Evolutionary conservation across 1,140 invertebrate species (phyloP).

Genomic region (Drosophila orena): DNA sequence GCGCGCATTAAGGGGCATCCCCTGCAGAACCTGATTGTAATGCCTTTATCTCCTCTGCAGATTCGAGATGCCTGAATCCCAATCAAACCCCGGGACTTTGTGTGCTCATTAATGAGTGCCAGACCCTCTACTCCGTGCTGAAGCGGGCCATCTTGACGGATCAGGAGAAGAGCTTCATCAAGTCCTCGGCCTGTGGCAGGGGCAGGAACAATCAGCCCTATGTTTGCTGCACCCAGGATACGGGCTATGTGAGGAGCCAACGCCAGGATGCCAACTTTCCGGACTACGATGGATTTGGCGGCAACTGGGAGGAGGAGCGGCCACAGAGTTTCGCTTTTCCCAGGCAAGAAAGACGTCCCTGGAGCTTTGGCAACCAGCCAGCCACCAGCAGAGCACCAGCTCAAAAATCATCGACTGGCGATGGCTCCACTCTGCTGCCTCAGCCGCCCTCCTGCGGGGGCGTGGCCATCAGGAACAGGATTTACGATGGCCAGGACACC

Average conservation of each 20-base stretch:
- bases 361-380: conserved; percentile 52
- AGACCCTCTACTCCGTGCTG: conserved; percentile 64
- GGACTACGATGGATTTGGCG: conserved; percentile 48
- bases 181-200: conserved; percentile 63
- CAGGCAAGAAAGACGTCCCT: conserved; percentile 25
- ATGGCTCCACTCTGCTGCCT: conserved; percentile 62
- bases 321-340: conserved; percentile 34
- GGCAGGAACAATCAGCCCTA: conserved; percentile 53
- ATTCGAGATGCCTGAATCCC: conserved; percentile 66
- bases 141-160: conserved; percentile 41
- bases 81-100: conserved; percentile 64
- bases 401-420: background rate
- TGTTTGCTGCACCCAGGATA: conserved; percentile 76
- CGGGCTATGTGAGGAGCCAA: conserved; percentile 53
- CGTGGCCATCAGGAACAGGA: conserved; percentile 72
- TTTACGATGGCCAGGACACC: conserved; percentile 82
- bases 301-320: conserved; percentile 17
- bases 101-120: conserved; percentile 69
- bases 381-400: conserved; percentile 5
- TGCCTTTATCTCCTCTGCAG: conserved; percentile 29
- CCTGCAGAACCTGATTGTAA: conserved; percentile 36
- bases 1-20: conserved; percentile 48
- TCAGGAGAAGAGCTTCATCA: conserved; percentile 55
- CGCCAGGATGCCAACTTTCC: conserved; percentile 22
- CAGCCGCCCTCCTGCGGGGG: conserved; percentile 72